Base-by-base conservation (phyloP, 2,888 invertebrate genomes). In the Parnassius apollo region DNA sequence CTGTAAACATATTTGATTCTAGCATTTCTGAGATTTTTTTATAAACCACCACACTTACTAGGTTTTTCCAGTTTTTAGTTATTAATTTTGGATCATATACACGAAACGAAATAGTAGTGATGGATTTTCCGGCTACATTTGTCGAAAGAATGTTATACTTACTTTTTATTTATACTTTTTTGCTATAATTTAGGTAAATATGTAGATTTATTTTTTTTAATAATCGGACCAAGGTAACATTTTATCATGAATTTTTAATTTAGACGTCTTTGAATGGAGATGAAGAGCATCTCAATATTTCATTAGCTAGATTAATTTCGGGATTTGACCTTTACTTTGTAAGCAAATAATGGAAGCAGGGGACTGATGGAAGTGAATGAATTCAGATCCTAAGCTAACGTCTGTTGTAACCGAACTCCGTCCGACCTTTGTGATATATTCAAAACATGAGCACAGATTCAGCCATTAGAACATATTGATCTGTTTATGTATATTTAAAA, bases 381-480 rank as follows among this genome's bases (percentile, higher is more conserved):
- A 79, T 83, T 77, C 77, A 80, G 80, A 81, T 87, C 88, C 87
- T 88, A 86, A 87, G 80, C 79, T 87, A 88, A 89, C 86, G 82
- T 79, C 70, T 75, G 78, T 78, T 76, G 82, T 78, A 84, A 82
- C 80, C 76, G 71, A 80, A 83, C 81, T 78, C 72, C 68, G 68
- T 65, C 72, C 74, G 51, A 48, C 59, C 56, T 81, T 84, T 85
- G 80, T 81, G 73, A 78, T 78, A 71, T 75, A 80, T 82, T 80
- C 76, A 77, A 80, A 81, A 78, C 75, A 59, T 55, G 72, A 71
- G 69, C 71, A 69, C 73, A 75, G 77, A 72, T 25, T 74, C 65
- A 69, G 71, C 68, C 68, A 73, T 69, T 75, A 35, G 22, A 77
- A 42, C 77, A 80, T 81, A 82, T 82, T 80, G 79, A 78, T 77